These are phyloP conservation scores for Mus musculus DNA, from an alignment of 2,113 vertebrate genomes.

Conservation along the genomic window GRCm39 chr10:29565501-29566000, in stretches of 20 bases:
- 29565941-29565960: neutral
- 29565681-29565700: slow-evolving; percentile 62
- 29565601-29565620: slow-evolving; percentile 44
- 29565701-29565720: slow-evolving; percentile 20
- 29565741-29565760: slow-evolving; percentile 46
- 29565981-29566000: neutral
- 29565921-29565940: slow-evolving; percentile 3
- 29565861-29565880: slow-evolving; percentile 52
- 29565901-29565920: neutral
- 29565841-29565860: slow-evolving; percentile 53
- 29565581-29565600: slow-evolving; percentile 29
- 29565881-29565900: neutral
- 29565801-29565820: neutral
- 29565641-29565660: neutral
- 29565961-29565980: neutral
- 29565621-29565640: slow-evolving; percentile 17
- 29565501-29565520: slow-evolving; percentile 1
- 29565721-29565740: slow-evolving; percentile 51
- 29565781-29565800: slow-evolving; percentile 25
- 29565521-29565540: slow-evolving; percentile 4
- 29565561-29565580: slow-evolving; percentile 25
- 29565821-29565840: slow-evolving; percentile 49
- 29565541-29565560: slow-evolving; percentile 8
- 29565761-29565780: slow-evolving; percentile 45
- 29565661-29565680: slow-evolving; percentile 57